Conservation (phyloP, 1,140 invertebrate species). For the Microplitis mediator region DNA sequence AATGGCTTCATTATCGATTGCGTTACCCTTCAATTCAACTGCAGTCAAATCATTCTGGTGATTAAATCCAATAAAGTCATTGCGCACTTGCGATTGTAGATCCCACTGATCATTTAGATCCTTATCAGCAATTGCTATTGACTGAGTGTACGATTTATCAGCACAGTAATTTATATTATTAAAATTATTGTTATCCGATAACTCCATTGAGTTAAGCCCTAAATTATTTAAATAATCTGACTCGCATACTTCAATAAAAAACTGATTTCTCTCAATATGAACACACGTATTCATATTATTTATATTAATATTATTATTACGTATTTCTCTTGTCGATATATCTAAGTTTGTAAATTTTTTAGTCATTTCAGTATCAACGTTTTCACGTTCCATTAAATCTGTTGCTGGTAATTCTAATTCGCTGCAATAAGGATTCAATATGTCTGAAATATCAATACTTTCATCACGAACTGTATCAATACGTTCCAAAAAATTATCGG, state of each 20-base stretch:
- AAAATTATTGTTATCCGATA: slow-evolving; percentile 5
- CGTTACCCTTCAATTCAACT: background rate
- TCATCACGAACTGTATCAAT: slow-evolving; percentile 23
- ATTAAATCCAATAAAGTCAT: no score
- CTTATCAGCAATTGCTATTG: background rate
- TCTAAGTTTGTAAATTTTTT: background rate
- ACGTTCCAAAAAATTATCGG: background rate
- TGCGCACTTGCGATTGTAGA: background rate
- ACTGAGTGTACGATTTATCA: no score
- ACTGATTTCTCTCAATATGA: slow-evolving; percentile 18
- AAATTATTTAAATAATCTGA: slow-evolving; percentile 19
- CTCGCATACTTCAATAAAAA: slow-evolving; percentile 25
- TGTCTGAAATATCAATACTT: slow-evolving; percentile 28
- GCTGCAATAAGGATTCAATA: slow-evolving; percentile 25
- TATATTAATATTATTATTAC: background rate
- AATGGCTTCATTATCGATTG: background rate
- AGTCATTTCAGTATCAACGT: background rate
- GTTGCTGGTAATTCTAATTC: slow-evolving; percentile 24
- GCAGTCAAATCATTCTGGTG: slow-evolving; percentile 12
- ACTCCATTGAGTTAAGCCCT: background rate
- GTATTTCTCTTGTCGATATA: background rate
- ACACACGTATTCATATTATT: background rate
- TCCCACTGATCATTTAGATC: background rate
- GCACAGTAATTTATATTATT: no score
- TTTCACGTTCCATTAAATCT: background rate